Base-by-base conservation (phyloP, 1,140 invertebrate genomes). In the Sipha flava region DNA sequence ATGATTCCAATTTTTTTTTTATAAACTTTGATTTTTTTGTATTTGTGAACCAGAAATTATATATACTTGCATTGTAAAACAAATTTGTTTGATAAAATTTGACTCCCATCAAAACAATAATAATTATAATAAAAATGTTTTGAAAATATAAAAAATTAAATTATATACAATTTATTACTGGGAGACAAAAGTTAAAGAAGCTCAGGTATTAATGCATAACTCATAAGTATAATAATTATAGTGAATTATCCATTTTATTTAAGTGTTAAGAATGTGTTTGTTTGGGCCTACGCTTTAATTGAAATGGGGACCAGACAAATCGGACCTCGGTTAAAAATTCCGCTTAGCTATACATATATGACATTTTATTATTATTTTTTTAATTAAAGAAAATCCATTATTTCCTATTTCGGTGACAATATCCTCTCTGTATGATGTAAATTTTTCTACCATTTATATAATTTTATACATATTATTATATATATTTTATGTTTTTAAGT, bases 391-490 rank as follows among this genome's bases (percentile, higher is more conserved):
- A 77, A 37, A 54, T 37, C 73, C 73, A 57, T 59, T 70, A 77
- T 77, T 26, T 77, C 73, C 73, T 77, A 77, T 77, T 77, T 77
- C 52, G 73, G 73, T 77, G 73, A 77, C 73, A 77, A 77, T 77
- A 77, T 57, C 73, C 73, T 77, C 37, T 77, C 73, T 77, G 73
- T 77, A 77, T 43, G 34, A 77, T 77, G 73, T 77, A 77, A 77
- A 77, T 77, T 77, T 77, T 77, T 77, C 73, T 77, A 77, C 73
- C 73, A 77, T 77, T 77, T 77, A 77, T 77, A 77, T 77, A 77
- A 77, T 77, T 77, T 77, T 77, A 77, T 77, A 77, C 31, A 77
- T 75, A 75, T 73, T 52, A 73, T 73, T 73, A 73, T 75, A 75
- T 52, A 75, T 77, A 77, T 77, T 77, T 77, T 77, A 77, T 57